These are phyloP conservation scores for Dexiosoma caninum DNA, from an alignment of 2,888 invertebrate species.

Conservation along the genomic window DNA sequence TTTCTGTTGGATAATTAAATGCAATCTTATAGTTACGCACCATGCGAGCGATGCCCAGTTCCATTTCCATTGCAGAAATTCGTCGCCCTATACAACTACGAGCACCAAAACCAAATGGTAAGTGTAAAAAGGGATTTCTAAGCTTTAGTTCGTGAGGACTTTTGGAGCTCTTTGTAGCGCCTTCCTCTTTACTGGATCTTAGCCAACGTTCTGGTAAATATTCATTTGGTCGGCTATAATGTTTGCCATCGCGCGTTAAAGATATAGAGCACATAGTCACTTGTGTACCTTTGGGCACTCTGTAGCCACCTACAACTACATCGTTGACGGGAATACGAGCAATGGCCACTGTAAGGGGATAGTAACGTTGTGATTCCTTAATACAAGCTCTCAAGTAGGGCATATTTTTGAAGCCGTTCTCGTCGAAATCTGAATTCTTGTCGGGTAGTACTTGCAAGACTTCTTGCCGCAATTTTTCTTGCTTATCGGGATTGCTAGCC, in stretches of 20 bases:
- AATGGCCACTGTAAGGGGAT: slow-evolving; percentile 81
- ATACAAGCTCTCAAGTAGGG: slow-evolving; percentile 85
- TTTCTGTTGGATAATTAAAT: slow-evolving; percentile 66
- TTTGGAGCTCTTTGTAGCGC: slow-evolving; percentile 31
- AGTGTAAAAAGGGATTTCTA: slow-evolving; percentile 67
- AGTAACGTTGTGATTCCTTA: slow-evolving; percentile 84
- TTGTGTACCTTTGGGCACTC: slow-evolving; percentile 82
- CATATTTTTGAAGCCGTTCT: slow-evolving; percentile 78
- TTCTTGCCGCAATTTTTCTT: slow-evolving; percentile 82
- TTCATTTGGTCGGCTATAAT: slow-evolving; percentile 69
- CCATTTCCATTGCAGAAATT: slow-evolving; percentile 84
- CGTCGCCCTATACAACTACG: slow-evolving; percentile 84
- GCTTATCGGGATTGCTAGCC: slow-evolving; percentile 82
- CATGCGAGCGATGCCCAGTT: slow-evolving; percentile 72
- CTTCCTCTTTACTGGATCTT: slow-evolving; percentile 10
- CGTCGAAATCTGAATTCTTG: slow-evolving; percentile 78
- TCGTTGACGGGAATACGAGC: slow-evolving; percentile 80
- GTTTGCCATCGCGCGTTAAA: slow-evolving; percentile 64
- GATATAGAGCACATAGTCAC: slow-evolving; percentile 83
- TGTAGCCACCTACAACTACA: slow-evolving; percentile 81
- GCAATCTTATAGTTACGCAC: slow-evolving; percentile 71
- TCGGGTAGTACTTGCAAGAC: slow-evolving; percentile 75
- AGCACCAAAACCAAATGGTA: slow-evolving; percentile 84
- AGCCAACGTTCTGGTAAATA: slow-evolving; percentile 67
- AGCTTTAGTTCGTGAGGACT: slow-evolving; percentile 57